Evolutionary conservation across 2,113 vertebrate species (phyloP), one percentile per base, ranked within the genome.

Genomic region (Upupa epops): DNA sequence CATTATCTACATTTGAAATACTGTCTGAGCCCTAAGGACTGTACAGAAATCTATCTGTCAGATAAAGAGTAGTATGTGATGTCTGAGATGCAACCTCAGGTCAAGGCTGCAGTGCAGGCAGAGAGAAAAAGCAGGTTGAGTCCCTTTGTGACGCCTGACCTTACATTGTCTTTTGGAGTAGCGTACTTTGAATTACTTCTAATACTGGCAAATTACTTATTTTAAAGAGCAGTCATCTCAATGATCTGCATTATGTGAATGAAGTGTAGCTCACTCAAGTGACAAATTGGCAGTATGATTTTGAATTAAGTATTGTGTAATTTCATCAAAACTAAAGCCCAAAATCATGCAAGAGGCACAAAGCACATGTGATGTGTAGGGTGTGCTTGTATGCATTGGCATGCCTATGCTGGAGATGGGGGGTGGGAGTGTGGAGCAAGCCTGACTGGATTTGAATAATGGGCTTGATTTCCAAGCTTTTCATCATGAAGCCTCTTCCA

Each of bases 391-490:
- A 77, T 55, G 61, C 77, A 36, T 5, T 74, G 78, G 51, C 81
- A 55, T 29, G 90, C 36, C 74, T 54, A 19, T 37, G 66, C 84
- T 82, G 82, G 59, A 25, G 28, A 77, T 51, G 74, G 54, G 61
- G 40, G 74, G 51, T 52, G 79, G 76, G 52, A 58, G 83, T 81
- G 83, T 86, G 90, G 94, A 84, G 78, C 66, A 54, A 79, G 68
- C 78, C 94, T 92, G 91, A 94, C 85, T 92, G 84, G 66, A 92
- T 95, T 94, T 80, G 93, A 93, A 94, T 92, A 94, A 95, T 96
- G 93, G 83, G 88, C 90, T 96, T 94, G 92, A 94, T 96, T 94
- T 92, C 88, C 86, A 92, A 73, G 90, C 94, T 92, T 93, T 96
- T 94, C 88, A 95, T 85, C 86, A 48, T 1, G 74, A 75, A 95